These are phyloP conservation scores for Gallinago jamesoni DNA, from an alignment of 2,113 vertebrate species.

Conservation along the genomic window DNA sequence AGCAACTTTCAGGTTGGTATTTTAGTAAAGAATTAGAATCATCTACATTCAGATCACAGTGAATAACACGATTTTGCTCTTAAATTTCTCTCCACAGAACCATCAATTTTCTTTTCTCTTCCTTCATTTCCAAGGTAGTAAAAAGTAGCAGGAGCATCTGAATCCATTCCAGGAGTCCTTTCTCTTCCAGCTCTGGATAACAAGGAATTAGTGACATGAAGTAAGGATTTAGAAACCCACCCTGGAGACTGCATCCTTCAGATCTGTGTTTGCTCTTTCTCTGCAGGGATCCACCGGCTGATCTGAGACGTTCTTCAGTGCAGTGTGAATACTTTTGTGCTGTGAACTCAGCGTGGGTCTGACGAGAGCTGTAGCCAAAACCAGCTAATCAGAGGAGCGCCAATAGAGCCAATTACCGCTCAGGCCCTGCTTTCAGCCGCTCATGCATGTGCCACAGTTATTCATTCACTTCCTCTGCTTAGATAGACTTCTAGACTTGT, in stretches of 20 bases:
- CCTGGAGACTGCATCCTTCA: background rate
- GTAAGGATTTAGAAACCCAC: conserved; percentile 13
- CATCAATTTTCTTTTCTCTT: background rate
- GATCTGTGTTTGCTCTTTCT: conserved; percentile 50
- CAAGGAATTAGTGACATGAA: background rate
- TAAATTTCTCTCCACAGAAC: background rate
- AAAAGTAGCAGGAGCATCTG: conserved; percentile 8
- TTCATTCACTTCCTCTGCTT: conserved; percentile 29
- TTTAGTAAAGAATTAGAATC: background rate
- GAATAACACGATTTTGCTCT: background rate
- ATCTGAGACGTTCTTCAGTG: conserved; percentile 27
- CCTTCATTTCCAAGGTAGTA: background rate
- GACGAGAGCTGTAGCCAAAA: conserved; percentile 44
- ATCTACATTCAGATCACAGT: background rate
- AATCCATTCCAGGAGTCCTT: background rate
- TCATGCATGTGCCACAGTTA: conserved; percentile 8
- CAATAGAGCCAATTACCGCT: conserved; percentile 41
- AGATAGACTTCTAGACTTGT: background rate
- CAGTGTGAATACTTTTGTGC: background rate
- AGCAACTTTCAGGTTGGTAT: background rate
- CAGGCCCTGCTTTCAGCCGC: background rate
- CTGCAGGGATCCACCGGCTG: background rate
- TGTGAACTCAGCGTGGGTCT: conserved; percentile 32
- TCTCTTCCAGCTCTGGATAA: conserved; percentile 26
- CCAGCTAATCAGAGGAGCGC: conserved; percentile 45